Conservation (phyloP, 2,113 vertebrate genomes). For the Eupsittula cactorum region DNA sequence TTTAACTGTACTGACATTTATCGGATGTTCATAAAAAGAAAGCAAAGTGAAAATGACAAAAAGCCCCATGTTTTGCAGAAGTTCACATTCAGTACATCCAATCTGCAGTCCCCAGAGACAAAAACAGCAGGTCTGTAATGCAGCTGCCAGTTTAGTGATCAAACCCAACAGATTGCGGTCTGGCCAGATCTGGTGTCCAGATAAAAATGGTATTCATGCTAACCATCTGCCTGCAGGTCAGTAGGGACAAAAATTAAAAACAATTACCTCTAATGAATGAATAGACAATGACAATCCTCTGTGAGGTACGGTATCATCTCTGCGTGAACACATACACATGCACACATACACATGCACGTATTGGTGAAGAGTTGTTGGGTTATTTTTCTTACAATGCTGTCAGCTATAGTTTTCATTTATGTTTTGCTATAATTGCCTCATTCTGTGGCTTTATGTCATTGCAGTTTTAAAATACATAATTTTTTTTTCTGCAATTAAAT, state of each 20-base stretch:
- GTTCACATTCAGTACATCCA: constrained; percentile 71
- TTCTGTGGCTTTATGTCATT: background rate
- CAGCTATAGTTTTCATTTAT: background rate
- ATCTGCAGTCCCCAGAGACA: constrained; percentile 46
- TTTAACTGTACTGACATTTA: constrained; percentile 63
- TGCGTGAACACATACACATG: background rate
- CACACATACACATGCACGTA: background rate
- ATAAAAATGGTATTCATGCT: constrained; percentile 80
- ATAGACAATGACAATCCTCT: constrained; percentile 75
- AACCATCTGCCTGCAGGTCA: constrained; percentile 81
- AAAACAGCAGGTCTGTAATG: constrained; percentile 57
- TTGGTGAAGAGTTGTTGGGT: background rate
- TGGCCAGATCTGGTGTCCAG: constrained; percentile 77
- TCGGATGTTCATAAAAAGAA: constrained; percentile 63
- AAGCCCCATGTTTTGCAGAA: constrained; percentile 64
- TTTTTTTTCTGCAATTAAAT: background rate
- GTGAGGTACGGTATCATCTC: constrained; percentile 61
- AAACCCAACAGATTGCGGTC: constrained; percentile 60
- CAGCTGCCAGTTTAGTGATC: constrained; percentile 71
- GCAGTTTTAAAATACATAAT: background rate
- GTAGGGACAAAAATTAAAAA: constrained; percentile 78
- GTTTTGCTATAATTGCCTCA: background rate
- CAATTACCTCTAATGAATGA: constrained; percentile 80
- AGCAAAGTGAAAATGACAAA: constrained; percentile 64
- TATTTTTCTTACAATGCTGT: background rate